Percentiles rank a stretch among this genome's conserved stretches.
These are phyloP conservation scores for Osmoderma eremita DNA, from an alignment of 2,888 invertebrate genomes.

Conservation along the genomic window DNA sequence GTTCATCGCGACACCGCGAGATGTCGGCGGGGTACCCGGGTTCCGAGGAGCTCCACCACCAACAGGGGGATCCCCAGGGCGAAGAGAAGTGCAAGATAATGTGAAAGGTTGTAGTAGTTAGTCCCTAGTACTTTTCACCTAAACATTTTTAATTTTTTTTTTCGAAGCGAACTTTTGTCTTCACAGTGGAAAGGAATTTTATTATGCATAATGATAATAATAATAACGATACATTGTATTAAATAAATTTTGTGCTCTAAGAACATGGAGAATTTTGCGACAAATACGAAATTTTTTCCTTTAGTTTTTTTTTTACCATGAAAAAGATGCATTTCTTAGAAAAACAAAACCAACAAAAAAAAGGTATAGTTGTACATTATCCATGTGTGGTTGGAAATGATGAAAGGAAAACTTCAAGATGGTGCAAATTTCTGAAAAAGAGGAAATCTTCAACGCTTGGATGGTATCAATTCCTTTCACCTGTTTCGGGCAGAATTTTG, in stretches of 20 bases:
- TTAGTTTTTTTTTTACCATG: too few relatives aligned
- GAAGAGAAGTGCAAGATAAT: slow-evolving; percentile 70
- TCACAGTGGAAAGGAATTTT: not conserved
- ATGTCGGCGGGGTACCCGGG: slow-evolving; percentile 60
- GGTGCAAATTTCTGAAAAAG: too few relatives aligned
- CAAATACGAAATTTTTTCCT: too few relatives aligned
- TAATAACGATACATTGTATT: slow-evolving; percentile 2
- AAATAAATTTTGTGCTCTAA: slow-evolving; percentile 9
- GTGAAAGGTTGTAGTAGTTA: slow-evolving; percentile 60
- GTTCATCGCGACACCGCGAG: slow-evolving; percentile 66
- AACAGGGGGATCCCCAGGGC: slow-evolving; percentile 65
- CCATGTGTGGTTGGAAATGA: too few relatives aligned
- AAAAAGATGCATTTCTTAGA: too few relatives aligned
- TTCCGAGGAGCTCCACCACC: slow-evolving; percentile 67
- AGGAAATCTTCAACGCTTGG: too few relatives aligned
- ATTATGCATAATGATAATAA: slow-evolving; percentile 20
- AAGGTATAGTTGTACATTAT: too few relatives aligned
- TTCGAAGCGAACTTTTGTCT: not conserved
- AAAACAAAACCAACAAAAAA: too few relatives aligned
- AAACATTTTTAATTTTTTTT: not conserved
- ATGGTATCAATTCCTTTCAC: too few relatives aligned
- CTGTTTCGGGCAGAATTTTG: too few relatives aligned
- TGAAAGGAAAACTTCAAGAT: too few relatives aligned
- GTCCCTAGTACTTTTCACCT: slow-evolving; percentile 2
- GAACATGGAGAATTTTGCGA: not conserved